Percentiles rank a stretch among this genome's conserved stretches.
phyloP scores from a whole-genome alignment of 2,888 invertebrate species.

The Bombylius discolor region DNA sequence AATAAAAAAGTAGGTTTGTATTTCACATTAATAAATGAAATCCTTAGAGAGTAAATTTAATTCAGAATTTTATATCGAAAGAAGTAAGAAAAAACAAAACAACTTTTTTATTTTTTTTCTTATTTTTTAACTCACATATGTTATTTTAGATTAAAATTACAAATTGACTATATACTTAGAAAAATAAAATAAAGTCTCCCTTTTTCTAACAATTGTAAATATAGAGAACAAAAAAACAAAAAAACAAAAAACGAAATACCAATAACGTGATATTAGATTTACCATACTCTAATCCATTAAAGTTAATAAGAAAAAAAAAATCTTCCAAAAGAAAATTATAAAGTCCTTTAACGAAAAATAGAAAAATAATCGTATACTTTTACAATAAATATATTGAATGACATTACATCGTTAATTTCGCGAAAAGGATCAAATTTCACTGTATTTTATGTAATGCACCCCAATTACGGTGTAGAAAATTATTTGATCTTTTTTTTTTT shows the following conservation, averaged over 20 bases:
- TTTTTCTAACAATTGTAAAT: background rate
- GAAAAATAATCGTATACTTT: background rate
- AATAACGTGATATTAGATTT: no score
- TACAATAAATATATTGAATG: background rate
- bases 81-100: no score
- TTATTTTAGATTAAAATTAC: slow-evolving; percentile 8
- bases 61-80: no score
- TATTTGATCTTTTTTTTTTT: background rate
- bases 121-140: slow-evolving; percentile 1
- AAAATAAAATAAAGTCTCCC: slow-evolving; percentile 2
- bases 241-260: no score
- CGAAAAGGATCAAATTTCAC: background rate
- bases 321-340: no score
- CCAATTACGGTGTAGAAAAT: background rate
- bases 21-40: no score
- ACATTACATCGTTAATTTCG: background rate
- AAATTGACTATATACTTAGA: slow-evolving; percentile 9
- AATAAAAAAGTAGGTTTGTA: no score
- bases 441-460: background rate
- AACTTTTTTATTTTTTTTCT: background rate
- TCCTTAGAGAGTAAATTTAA: no score
- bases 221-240: background rate
- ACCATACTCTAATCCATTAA: no score
- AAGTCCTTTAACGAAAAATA: background rate
- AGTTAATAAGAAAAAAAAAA: no score